Conservation (phyloP, 1,140 invertebrate genomes). For the Pissodes strobi region DNA sequence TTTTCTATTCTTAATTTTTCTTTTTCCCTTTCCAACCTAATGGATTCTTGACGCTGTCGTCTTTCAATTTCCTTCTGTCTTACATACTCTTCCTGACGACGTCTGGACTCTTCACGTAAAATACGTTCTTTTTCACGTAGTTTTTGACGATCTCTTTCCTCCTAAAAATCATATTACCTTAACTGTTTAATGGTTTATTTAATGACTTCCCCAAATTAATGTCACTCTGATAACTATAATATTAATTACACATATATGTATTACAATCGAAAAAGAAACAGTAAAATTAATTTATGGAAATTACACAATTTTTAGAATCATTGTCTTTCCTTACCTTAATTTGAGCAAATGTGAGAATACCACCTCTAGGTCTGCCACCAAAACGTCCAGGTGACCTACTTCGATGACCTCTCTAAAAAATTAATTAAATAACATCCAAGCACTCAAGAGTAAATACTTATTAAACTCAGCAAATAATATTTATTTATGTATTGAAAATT, state of each 20-base stretch:
- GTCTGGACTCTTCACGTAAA: slow-evolving; percentile 78
- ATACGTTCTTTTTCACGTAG: slow-evolving; percentile 76
- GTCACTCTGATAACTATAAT: too few species aligned
- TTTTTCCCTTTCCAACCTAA: slow-evolving; percentile 76
- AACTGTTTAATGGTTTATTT: neutral
- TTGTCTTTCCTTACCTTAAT: slow-evolving; percentile 50
- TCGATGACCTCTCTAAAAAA: neutral
- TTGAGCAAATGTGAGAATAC: slow-evolving; percentile 49
- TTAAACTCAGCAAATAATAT: too few species aligned
- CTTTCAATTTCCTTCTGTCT: slow-evolving; percentile 77
- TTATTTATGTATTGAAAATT: too few species aligned
- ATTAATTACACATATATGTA: too few species aligned
- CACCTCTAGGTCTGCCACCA: slow-evolving; percentile 23
- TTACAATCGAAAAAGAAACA: slow-evolving; percentile 5
- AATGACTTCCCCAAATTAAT: too few species aligned
- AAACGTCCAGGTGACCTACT: slow-evolving; percentile 2
- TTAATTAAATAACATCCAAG: too few species aligned
- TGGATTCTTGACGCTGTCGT: slow-evolving; percentile 77
- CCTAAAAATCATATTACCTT: slow-evolving; percentile 55
- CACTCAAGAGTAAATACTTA: too few species aligned
- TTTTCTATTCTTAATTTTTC: slow-evolving; percentile 76
- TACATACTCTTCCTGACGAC: slow-evolving; percentile 70
- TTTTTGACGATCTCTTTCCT: slow-evolving; percentile 78
- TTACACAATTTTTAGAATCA: too few species aligned
- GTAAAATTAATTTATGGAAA: too few species aligned